Base-by-base conservation (phyloP, 2,797 vertebrate genomes). In the Australoheros facetus region DNA sequence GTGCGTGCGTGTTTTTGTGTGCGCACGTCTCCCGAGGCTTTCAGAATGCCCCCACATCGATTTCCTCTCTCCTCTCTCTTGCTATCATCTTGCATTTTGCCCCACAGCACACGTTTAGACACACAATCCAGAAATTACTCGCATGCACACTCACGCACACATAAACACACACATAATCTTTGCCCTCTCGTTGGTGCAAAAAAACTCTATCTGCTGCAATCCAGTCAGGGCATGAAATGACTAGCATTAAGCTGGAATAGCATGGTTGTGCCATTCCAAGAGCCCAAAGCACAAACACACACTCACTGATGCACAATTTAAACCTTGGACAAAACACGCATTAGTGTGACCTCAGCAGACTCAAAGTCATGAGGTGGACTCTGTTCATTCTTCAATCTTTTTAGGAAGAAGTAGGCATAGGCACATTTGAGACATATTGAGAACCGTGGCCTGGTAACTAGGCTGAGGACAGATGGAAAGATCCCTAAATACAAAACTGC, bases 171-270 rank as follows among this genome's bases (percentile, higher is more conserved):
- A 88, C 80, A 86, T 91, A 91, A 92, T 90, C 86, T 87, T 79
- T 91, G 83, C 77, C 90, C 89, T 90, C 82, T 92, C 48, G 12
- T 84, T 85, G 76, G 89, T 80, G 87, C 85, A 88, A 91, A 79
- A 30, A 92, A 92, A 87, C 84, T 91, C 84, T 91, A 91, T 93
- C 89, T 91, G 78, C 89, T 80, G 53, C 91, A 93, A 93, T 94
- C 90, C 91, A 89, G 92, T 91, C 91, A 92, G 82, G 91, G 81
- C 92, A 92, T 94, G 91, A 94, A 94, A 95, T 93, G 81, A 94
- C 87, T 86, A 91, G 91, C 90, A 92, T 94, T 94, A 93, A 85
- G 79, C 88, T 82, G 83, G 58, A 89, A 85, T 88, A 87, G 87
- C 81, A 82, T 71, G 58, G 86, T 83, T 75, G 75, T 82, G 87